Base-by-base conservation (phyloP, 1,140 invertebrate genomes). In the Cheumatopsyche charites region DNA sequence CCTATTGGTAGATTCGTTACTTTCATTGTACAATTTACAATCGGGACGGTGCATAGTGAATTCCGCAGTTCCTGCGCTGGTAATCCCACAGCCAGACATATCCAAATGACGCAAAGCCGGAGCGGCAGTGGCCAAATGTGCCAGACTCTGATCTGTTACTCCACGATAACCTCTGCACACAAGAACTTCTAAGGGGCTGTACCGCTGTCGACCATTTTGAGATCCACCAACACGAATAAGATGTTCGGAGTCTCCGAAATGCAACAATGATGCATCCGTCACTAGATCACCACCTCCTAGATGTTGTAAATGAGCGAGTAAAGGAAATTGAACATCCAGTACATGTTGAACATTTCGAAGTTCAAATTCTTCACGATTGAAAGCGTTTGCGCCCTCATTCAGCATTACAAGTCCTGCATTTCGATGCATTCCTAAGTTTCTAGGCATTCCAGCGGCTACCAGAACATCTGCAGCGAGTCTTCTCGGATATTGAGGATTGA, bases 101-200 rank as follows among this genome's bases (percentile, higher is more conserved):
- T 91, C 89, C 1, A 92, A 78, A 52, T 83, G 82, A 15, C 82
- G 78, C 1, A 92, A 78, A 71, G 83, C 79, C 0, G 87, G 87
- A 0, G 88, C 87, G 29, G 87, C 87, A 6, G 84, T 82, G 0
- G 84, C 83, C 66, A 90, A 79, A 77, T 90, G 88, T 15, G 82
- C 75, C 11, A 92, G 76, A 72, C 87, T 88, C n/a, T 84, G 79
- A 77, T 91, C 86, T 1, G 90, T 90, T 1, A 92, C 86, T 67
- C 81, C 82, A 6, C 83, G 80, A 79, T 88, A 91, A 62, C 90
- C 88, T 47, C 87, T 86, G 42, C 86, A 81, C 3, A 84, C 80
- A 6, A 84, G 71, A 0, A 80, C 79, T 17, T 80, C 71, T 9
- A 78, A 68, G 25, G 41, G 36, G 52, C 49, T 71, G 63, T 41